Evolutionary conservation across 2,113 vertebrate genomes (phyloP).

Genomic region (Pangasianodon hypophthalmus): DNA sequence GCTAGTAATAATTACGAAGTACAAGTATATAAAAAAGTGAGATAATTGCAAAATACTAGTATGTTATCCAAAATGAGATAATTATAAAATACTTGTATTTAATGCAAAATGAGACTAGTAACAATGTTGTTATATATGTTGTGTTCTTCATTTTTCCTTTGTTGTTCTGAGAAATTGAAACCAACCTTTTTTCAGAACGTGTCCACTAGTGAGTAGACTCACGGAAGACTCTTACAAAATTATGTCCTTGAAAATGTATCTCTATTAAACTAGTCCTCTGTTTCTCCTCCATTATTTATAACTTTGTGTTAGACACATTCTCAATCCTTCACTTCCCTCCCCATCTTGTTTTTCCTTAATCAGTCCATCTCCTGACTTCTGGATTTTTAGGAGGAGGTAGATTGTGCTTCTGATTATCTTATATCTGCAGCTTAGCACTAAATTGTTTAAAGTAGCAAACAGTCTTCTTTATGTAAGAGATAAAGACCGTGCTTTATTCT

Average conservation of each 20-base stretch:
- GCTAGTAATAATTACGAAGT: too few species aligned
- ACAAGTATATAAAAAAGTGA: too few species aligned
- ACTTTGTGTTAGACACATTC: conserved; percentile 14
- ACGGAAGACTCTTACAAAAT: conserved; percentile 4
- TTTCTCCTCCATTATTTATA: conserved; percentile 27
- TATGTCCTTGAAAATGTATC: conserved; percentile 41
- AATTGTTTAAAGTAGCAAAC: conserved; percentile 51
- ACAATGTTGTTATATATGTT: background rate
- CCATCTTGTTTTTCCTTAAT: conserved; percentile 22
- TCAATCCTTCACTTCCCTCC: conserved; percentile 11
- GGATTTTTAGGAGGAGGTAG: conserved; percentile 31
- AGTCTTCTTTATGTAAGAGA: conserved; percentile 45
- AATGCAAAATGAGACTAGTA: background rate
- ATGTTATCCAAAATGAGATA: background rate
- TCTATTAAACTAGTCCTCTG: conserved; percentile 30
- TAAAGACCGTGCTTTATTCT: conserved; percentile 45
- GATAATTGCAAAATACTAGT: too few species aligned
- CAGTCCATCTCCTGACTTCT: conserved; percentile 24
- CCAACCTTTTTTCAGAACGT: background rate
- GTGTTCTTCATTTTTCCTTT: background rate
- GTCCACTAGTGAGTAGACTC: background rate
- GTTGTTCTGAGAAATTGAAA: background rate
- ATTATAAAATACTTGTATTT: background rate
- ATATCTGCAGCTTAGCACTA: conserved; percentile 48
- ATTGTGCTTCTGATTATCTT: conserved; percentile 17